Percentiles rank a stretch among this genome's conserved stretches.
These are phyloP conservation scores for Hartigia nigra DNA, from an alignment of 2,888 invertebrate species.

Conservation along the genomic window DNA sequence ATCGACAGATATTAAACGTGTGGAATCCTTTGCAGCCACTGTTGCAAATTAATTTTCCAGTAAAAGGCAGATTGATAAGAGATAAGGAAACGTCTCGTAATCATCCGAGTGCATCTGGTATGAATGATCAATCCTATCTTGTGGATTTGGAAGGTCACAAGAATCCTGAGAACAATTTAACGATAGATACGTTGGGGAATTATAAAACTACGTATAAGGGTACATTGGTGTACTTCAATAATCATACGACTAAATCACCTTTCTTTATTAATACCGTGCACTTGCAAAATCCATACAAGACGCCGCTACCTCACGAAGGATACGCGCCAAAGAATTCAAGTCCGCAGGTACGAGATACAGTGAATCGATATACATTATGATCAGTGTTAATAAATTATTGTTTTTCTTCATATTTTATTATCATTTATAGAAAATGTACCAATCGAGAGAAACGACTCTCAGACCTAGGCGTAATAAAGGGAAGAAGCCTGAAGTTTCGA, in stretches of 20 bases:
- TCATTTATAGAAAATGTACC: conserved; percentile 29
- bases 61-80: neutral
- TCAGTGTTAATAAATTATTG: neutral
- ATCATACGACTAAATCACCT: conserved; percentile 28
- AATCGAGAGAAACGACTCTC: conserved; percentile 35
- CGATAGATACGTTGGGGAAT: neutral
- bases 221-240: conserved; percentile 31
- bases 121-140: neutral
- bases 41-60: neutral
- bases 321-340: conserved; percentile 35
- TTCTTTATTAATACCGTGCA: conserved; percentile 46
- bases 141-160: conserved; percentile 1
- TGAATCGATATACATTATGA: conserved; percentile 14
- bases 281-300: conserved; percentile 47
- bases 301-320: conserved; percentile 41
- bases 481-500: conserved; percentile 19
- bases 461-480: conserved; percentile 34
- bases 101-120: neutral
- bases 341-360: conserved; percentile 32
- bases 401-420: conserved; percentile 4
- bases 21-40: conserved; percentile 7
- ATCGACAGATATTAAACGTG: conserved; percentile 12
- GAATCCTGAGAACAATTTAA: neutral
- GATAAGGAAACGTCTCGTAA: neutral
- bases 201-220: conserved; percentile 27